Evolutionary conservation across 2,113 vertebrate species (phyloP).

Genomic region (Bos javanicus): DNA sequence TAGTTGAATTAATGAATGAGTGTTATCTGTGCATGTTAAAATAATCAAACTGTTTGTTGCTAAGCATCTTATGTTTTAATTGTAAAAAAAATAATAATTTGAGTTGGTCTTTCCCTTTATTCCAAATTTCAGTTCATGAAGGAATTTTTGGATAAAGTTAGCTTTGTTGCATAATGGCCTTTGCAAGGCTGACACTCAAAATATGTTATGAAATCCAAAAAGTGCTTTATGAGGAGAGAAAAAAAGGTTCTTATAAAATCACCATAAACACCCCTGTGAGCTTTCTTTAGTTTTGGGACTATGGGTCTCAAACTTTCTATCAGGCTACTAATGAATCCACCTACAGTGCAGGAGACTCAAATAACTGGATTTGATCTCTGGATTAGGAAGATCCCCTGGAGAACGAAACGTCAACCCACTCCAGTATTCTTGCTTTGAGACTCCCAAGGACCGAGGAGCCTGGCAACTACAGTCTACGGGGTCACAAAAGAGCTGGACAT

Average conservation of each 20-base stretch:
- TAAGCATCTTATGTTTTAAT: not conserved
- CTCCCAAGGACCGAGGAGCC: not conserved
- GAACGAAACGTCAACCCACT: not conserved
- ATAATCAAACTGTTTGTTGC: not conserved
- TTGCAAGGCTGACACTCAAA: not conserved
- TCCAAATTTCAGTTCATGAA: not conserved
- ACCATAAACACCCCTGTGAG: not conserved
- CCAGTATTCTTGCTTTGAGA: not conserved
- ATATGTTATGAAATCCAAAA: not conserved
- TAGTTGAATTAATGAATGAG: not conserved
- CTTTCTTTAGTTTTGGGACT: not conserved
- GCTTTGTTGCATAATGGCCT: not conserved
- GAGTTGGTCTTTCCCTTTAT: not conserved
- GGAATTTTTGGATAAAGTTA: not conserved
- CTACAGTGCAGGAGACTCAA: not conserved
- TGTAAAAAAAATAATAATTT: not conserved
- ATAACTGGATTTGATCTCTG: not conserved
- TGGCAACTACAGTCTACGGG: not conserved
- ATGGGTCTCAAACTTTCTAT: not conserved
- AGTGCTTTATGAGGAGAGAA: not conserved
- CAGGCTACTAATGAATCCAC: not conserved
- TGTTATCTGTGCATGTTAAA: not conserved
- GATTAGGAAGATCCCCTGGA: not conserved
- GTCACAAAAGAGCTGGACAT: not conserved
- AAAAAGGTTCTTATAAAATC: not conserved